Evolutionary conservation across 2,888 invertebrate species (phyloP).

Genomic region (Caenorhabditis afra): DNA sequence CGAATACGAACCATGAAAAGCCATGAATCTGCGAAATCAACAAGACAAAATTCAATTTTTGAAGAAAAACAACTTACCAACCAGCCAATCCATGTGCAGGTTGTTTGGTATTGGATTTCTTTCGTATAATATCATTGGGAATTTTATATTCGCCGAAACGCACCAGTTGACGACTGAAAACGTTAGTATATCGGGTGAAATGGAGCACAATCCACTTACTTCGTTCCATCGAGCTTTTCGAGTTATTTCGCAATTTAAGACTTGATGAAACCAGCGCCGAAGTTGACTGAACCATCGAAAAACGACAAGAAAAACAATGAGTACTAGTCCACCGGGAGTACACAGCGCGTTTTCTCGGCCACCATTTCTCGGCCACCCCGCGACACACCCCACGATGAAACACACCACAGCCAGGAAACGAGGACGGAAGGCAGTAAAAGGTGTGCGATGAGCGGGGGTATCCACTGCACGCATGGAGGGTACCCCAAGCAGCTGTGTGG

Average conservation of each 20-base stretch:
- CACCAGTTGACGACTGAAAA: slow-evolving; percentile 39
- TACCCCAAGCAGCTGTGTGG: too few species aligned
- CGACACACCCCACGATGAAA: too few species aligned
- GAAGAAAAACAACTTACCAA: slow-evolving; percentile 16
- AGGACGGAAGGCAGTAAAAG: too few species aligned
- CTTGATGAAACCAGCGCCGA: slow-evolving; percentile 14
- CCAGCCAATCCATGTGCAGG: slow-evolving; percentile 59
- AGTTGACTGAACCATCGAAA: slow-evolving; percentile 42
- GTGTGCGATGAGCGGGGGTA: too few species aligned
- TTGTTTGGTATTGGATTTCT: slow-evolving; percentile 32
- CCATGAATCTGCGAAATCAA: slow-evolving; percentile 61
- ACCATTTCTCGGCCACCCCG: too few species aligned
- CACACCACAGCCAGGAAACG: too few species aligned
- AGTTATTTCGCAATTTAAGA: slow-evolving; percentile 31
- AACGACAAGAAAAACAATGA: too few species aligned
- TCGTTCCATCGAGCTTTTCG: slow-evolving; percentile 33
- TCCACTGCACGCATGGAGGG: too few species aligned
- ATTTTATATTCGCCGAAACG: slow-evolving; percentile 22
- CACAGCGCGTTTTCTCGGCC: too few species aligned
- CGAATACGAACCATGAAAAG: slow-evolving; percentile 61
- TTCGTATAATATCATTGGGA: slow-evolving; percentile 29
- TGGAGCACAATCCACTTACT: slow-evolving; percentile 21
- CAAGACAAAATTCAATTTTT: too few species aligned
- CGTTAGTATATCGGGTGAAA: neutral
- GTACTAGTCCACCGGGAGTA: too few species aligned